phyloP scores from a whole-genome alignment of 2,888 invertebrate genomes.

The Odontocerum albicorne region DNA sequence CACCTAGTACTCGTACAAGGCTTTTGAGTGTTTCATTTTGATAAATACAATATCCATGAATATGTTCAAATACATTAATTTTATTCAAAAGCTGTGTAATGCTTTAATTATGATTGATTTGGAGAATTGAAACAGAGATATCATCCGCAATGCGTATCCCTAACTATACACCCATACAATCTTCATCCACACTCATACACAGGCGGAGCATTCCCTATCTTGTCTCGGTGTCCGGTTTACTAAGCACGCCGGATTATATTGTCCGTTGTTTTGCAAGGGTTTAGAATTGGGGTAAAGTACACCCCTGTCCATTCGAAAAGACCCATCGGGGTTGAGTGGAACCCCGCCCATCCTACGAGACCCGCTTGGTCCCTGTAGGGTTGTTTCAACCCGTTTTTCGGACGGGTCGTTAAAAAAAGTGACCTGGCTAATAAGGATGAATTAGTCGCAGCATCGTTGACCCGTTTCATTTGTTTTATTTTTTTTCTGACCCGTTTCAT shows the following conservation, averaged over 20 bases:
- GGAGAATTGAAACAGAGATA: not conserved
- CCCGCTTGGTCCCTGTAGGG: not conserved
- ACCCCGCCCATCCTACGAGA: constrained; percentile 1
- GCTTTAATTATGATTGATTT: constrained; percentile 1
- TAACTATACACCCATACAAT: not conserved
- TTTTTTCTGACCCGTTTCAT: constrained; percentile 27
- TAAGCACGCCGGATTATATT: constrained; percentile 34
- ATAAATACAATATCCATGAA: too few species aligned
- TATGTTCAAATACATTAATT: too few species aligned
- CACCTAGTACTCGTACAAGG: too few species aligned
- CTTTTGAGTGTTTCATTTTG: too few species aligned
- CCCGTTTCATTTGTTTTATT: constrained; percentile 30
- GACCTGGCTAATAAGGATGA: constrained; percentile 34
- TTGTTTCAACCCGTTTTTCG: constrained; percentile 14
- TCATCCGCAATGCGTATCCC: constrained; percentile 11
- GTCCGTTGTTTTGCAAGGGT: constrained; percentile 35
- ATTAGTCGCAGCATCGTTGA: constrained; percentile 32
- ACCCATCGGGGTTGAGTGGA: not conserved
- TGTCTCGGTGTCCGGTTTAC: constrained; percentile 24
- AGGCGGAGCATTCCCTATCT: constrained; percentile 4
- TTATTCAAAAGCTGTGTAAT: too few species aligned
- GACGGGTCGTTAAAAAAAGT: constrained; percentile 32
- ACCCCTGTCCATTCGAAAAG: constrained; percentile 1
- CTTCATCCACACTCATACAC: not conserved
- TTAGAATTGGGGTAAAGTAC: constrained; percentile 13